phyloP scores from a whole-genome alignment of 2,888 invertebrate species.

The Chymomyza fuscimana region DNA sequence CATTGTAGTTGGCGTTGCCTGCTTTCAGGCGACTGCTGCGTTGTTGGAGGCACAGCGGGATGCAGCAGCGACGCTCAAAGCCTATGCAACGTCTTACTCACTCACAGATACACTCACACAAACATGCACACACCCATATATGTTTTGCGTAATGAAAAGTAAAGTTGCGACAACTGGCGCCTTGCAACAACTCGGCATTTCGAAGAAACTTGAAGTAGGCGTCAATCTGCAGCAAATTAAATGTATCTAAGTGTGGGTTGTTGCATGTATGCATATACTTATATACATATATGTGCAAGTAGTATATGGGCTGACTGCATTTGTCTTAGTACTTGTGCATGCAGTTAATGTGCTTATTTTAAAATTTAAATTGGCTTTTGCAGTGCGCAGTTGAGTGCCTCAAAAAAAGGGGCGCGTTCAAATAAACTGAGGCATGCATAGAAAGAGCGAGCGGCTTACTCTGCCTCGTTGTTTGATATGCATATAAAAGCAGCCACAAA shows the following conservation, averaged over 20 bases:
- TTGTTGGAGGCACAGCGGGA: not conserved
- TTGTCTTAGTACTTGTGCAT: slow-evolving; percentile 51
- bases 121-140: not conserved
- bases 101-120: not conserved
- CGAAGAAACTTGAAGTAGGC: slow-evolving; percentile 26
- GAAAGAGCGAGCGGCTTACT: not conserved
- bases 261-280: not conserved
- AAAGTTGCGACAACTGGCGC: not conserved
- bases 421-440: not conserved
- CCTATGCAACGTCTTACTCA: too few species aligned
- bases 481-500: not conserved
- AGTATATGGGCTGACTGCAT: slow-evolving; percentile 15
- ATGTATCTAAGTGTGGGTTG: slow-evolving; percentile 45
- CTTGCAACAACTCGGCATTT: not conserved
- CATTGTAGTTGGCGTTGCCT: not conserved
- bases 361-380: slow-evolving; percentile 75
- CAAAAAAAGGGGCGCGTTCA: slow-evolving; percentile 11
- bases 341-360: slow-evolving; percentile 75
- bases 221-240: slow-evolving; percentile 57
- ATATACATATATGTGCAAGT: not conserved
- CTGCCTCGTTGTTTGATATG: not conserved
- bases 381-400: slow-evolving; percentile 53
- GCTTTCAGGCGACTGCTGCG: slow-evolving; percentile 1
- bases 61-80: not conserved
- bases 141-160: slow-evolving; percentile 1